Conservation (phyloP, 64 coral and sea anemone species). For the Pocillopora verrucosa region DNA sequence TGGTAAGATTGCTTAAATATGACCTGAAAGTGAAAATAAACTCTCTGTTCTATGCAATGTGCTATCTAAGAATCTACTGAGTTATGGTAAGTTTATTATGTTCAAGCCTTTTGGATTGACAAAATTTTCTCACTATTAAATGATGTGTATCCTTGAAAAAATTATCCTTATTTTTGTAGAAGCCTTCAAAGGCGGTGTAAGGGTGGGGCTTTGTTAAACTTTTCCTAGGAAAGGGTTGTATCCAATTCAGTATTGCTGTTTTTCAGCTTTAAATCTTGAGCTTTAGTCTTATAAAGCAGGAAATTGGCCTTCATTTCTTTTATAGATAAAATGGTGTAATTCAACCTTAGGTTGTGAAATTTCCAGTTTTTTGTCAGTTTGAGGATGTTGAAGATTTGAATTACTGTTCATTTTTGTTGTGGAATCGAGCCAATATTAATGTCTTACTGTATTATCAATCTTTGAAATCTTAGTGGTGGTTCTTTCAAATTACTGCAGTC, state of each 20-base stretch:
- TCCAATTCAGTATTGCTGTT: not conserved
- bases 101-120: not conserved
- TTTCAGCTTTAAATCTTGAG: not conserved
- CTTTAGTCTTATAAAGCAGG: not conserved
- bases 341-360: not conserved
- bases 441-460: too few species aligned
- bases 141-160: not conserved
- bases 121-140: not conserved
- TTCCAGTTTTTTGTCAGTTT: not conserved
- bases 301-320: not conserved
- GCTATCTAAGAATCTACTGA: not conserved
- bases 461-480: too few species aligned
- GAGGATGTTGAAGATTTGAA: not conserved
- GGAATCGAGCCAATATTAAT: too few species aligned
- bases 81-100: not conserved
- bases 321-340: not conserved
- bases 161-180: not conserved
- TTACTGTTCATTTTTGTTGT: too few species aligned
- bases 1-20: constrained; percentile 26
- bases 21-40: not conserved
- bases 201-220: constrained; percentile 15
- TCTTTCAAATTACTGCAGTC: too few species aligned
- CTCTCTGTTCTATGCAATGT: not conserved
- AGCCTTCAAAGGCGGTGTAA: not conserved
- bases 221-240: not conserved